Base-by-base conservation (phyloP, 2,797 vertebrate species). In the Propithecus deckenii region DNA sequence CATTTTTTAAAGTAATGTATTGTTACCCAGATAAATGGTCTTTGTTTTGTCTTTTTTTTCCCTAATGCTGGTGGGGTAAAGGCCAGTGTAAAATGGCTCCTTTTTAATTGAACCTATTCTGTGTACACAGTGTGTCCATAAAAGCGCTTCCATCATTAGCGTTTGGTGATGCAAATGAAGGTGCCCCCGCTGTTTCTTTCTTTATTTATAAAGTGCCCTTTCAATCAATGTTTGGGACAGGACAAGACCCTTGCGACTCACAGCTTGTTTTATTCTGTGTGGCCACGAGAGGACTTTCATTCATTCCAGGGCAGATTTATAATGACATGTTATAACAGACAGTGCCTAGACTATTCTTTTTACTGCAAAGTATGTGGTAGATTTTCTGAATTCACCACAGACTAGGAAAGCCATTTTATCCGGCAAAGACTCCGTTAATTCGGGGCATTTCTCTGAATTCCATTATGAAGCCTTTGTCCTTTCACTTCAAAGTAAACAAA, bases 401-500 rank as follows among this genome's bases (percentile, higher is more conserved):
- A 83, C 32, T 61, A 69, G 61, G 50, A 96, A 90, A 93, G 83
- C 50, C 50, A 38, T 84, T 97, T 95, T 65, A 93, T 80, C 52
- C 86, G 52, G 67, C 38, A 83, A 95, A 83, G 30, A 20, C 92
- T 91, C 41, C 67, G 84, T 84, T 63, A 78, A 35, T 86, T 94
- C 7, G 43, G 43, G 17, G 17, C 86, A n/a, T 78, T 96, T 96
- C 59, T 93, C 89, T 89, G 25, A 11, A 91, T 87, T 97, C 71
- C 61, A 94, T 96, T 95, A 83, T 89, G 91, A 96, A 97, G 84
- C 2, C 50, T 97, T 96, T 96, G 96, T 96, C 96, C 74, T 94
- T 97, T 92, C 17, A 67, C 95, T 98, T 98, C 96, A 96, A 98
- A 96, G 63, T 94, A 98, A 98, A 97, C 83, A 98, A 98, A 97